Evolutionary conservation across 2,888 invertebrate species (phyloP).

Genomic region (Eubasilissa splendida): DNA sequence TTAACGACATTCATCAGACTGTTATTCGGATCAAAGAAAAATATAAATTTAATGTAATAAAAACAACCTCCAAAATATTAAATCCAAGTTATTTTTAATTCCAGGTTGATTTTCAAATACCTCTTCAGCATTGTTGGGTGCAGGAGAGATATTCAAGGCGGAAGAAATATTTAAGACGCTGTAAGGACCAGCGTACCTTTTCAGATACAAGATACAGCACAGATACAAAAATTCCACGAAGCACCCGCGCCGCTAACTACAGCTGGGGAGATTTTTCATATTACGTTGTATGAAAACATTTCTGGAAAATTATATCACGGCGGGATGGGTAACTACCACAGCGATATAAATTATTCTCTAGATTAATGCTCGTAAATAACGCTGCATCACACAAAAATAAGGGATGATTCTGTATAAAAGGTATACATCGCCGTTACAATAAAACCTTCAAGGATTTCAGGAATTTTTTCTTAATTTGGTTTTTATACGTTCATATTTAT

Average conservation of each 20-base stretch:
- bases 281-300: conserved; percentile 17
- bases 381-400: conserved; percentile 19
- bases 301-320: conserved; percentile 9
- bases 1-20: no score
- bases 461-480: no score
- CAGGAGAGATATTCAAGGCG: conserved; percentile 49
- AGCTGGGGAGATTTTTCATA: conserved; percentile 21
- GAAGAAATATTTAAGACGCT: conserved; percentile 52
- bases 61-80: neutral
- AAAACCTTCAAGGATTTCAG: no score
- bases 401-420: conserved; percentile 8
- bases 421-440: no score
- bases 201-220: conserved; percentile 37
- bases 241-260: conserved; percentile 19
- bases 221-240: conserved; percentile 19
- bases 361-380: conserved; percentile 35
- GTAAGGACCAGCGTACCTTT: conserved; percentile 31
- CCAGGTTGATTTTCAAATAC: neutral
- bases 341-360: conserved; percentile 26
- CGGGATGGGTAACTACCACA: neutral
- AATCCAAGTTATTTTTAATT: neutral
- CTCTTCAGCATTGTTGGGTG: conserved; percentile 38
- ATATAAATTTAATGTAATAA: neutral
- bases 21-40: neutral
- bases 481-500: no score